Conservation (phyloP, 2,113 vertebrate species). For the Nycticebus coucang region DNA sequence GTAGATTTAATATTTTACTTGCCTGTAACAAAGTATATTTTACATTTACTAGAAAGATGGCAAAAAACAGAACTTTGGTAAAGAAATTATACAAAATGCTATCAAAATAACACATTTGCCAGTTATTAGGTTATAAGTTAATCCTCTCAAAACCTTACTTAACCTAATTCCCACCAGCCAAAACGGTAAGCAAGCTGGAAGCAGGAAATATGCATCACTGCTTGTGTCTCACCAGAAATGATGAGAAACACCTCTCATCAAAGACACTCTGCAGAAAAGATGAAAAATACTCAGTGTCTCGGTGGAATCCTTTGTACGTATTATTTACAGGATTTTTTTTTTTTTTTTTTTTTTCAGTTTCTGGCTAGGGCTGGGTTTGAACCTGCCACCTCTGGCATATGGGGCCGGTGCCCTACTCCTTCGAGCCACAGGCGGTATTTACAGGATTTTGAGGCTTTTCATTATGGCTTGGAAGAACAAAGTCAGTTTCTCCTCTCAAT, state of each 20-base stretch:
- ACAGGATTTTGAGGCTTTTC: neutral
- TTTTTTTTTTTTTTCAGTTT: too few species aligned
- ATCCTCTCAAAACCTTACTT: neutral
- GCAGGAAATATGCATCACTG: neutral
- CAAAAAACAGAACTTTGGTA: neutral
- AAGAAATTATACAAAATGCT: neutral
- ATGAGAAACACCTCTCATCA: neutral
- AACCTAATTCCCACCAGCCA: neutral
- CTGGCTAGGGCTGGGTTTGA: too few species aligned
- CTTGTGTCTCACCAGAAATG: too few species aligned
- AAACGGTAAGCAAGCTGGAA: neutral
- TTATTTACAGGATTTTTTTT: neutral
- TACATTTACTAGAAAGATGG: neutral
- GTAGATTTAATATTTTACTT: neutral
- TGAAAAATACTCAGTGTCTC: accelerated
- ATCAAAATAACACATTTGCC: neutral
- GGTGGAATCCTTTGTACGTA: neutral
- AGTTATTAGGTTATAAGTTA: neutral
- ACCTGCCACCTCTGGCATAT: too few species aligned
- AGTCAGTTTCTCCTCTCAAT: neutral
- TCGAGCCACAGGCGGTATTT: too few species aligned
- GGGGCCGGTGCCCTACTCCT: too few species aligned
- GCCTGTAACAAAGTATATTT: neutral
- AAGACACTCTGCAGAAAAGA: accelerated
- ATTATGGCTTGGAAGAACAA: neutral